Percentiles rank a stretch among this genome's conserved stretches.
phyloP scores from a whole-genome alignment of 2,888 invertebrate species.

The Drosophila neotestacea region DNA sequence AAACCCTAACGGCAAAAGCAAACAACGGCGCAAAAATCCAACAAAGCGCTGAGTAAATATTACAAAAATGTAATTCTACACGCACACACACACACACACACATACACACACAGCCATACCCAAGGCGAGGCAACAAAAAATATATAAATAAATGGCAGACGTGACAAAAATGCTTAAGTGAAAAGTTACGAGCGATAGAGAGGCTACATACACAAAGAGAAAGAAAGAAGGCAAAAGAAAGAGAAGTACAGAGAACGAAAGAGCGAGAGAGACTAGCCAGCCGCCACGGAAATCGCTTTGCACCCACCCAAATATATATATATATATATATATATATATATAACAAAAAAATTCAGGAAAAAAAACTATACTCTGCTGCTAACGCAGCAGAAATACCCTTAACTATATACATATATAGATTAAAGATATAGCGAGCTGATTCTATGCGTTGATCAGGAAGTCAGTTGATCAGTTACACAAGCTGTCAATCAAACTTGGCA shows the following conservation, averaged over 20 bases:
- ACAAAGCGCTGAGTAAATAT: constrained; percentile 76
- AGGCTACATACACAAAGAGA: background rate
- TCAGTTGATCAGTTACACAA: background rate
- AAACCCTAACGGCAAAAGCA: constrained; percentile 59
- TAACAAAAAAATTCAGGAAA: constrained; percentile 5
- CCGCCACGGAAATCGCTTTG: constrained; percentile 70
- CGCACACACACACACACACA: constrained; percentile 29
- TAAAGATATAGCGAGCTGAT: background rate
- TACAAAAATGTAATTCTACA: constrained; percentile 72
- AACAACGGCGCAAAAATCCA: constrained; percentile 60
- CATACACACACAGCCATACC: constrained; percentile 11
- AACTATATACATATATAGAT: background rate
- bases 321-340: constrained; percentile 10
- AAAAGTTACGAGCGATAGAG: constrained; percentile 70
- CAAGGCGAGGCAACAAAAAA: constrained; percentile 30
- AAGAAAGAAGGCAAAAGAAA: background rate
- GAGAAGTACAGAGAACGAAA: background rate
- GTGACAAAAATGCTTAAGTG: constrained; percentile 80
- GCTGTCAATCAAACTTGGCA: too few relatives aligned
- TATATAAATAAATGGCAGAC: constrained; percentile 73
- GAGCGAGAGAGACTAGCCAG: constrained; percentile 5
- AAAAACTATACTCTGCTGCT: background rate
- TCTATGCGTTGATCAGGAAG: background rate
- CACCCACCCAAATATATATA: constrained; percentile 20
- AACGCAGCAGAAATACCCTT: constrained; percentile 1